Percentiles rank a stretch among this genome's conserved stretches.
Evolutionary conservation across 2,888 invertebrate genomes (phyloP).

Genomic region (Odontocerum albicorne): DNA sequence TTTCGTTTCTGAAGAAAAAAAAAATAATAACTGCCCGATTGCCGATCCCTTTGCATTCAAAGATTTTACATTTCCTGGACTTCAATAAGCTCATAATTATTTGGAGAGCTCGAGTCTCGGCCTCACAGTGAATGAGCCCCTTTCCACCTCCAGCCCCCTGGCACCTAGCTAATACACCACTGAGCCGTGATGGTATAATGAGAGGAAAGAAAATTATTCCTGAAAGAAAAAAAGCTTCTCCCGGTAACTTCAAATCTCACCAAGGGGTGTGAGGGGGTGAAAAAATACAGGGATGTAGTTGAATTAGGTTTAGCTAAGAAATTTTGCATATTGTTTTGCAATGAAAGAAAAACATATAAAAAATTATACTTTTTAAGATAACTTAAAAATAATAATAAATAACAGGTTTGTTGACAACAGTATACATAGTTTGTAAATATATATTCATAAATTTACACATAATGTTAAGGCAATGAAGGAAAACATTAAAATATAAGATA

Average conservation of each 20-base stretch:
- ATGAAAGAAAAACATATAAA: not conserved
- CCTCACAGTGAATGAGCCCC: constrained; percentile 7
- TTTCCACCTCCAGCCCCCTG: not conserved
- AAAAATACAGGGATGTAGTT: not conserved
- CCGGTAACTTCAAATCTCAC: not conserved
- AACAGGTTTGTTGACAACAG: too few species aligned
- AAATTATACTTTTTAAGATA: not conserved
- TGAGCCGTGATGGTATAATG: constrained; percentile 17
- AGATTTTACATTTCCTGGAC: too few species aligned
- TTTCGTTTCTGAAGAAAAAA: too few species aligned
- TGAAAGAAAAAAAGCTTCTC: constrained; percentile 16
- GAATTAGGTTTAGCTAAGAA: not conserved
- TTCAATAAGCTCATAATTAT: not conserved
- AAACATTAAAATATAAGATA: too few species aligned
- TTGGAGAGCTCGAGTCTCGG: constrained; percentile 1
- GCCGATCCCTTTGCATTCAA: not conserved
- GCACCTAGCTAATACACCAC: constrained; percentile 8
- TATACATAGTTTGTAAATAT: too few species aligned
- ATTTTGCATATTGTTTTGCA: not conserved
- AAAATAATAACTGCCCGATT: not conserved
- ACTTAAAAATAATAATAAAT: too few species aligned
- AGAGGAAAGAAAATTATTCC: constrained; percentile 19
- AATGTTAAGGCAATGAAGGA: too few species aligned
- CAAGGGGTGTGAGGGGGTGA: not conserved
- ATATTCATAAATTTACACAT: too few species aligned